These are phyloP conservation scores for Hirtodrosophila duncani DNA, from an alignment of 2,888 invertebrate genomes.

Conservation along the genomic window DNA sequence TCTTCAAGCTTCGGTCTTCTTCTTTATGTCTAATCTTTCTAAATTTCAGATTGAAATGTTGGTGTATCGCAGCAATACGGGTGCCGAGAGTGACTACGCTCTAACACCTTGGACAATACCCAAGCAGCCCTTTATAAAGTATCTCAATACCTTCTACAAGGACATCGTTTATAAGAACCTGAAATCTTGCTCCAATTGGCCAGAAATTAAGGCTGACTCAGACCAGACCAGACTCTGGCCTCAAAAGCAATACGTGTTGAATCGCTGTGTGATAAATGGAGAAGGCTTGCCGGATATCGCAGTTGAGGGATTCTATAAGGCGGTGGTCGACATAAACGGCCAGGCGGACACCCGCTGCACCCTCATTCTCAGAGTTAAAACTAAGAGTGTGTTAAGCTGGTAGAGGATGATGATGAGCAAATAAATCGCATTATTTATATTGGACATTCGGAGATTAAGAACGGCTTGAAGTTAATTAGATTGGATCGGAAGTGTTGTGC, in stretches of 20 bases:
- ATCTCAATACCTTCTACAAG: slow-evolving; percentile 28
- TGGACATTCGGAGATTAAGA: neutral
- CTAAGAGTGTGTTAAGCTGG: too few species aligned
- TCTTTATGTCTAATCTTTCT: too few species aligned
- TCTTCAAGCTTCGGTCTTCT: too few species aligned
- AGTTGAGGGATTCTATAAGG: slow-evolving; percentile 31
- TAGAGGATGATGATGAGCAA: too few species aligned
- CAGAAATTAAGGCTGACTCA: slow-evolving; percentile 27
- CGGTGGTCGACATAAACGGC: slow-evolving; percentile 27
- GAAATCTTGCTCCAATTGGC: slow-evolving; percentile 37
- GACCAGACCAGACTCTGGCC: slow-evolving; percentile 28
- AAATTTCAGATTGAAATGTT: slow-evolving; percentile 15
- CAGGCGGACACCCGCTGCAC: slow-evolving; percentile 29
- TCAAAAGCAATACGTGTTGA: slow-evolving; percentile 2
- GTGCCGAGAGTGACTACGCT: slow-evolving; percentile 20
- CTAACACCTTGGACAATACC: slow-evolving; percentile 22
- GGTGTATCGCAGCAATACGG: slow-evolving; percentile 16
- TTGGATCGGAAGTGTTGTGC: too few species aligned
- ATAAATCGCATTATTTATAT: too few species aligned
- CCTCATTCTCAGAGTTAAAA: slow-evolving; percentile 2
- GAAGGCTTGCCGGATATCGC: slow-evolving; percentile 31
- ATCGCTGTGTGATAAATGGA: slow-evolving; percentile 8
- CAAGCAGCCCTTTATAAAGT: slow-evolving; percentile 13
- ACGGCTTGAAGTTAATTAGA: too few species aligned
- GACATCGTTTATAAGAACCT: slow-evolving; percentile 29